phyloP scores from a whole-genome alignment of 1,140 invertebrate genomes.

The Caenorhabditis inopinata region DNA sequence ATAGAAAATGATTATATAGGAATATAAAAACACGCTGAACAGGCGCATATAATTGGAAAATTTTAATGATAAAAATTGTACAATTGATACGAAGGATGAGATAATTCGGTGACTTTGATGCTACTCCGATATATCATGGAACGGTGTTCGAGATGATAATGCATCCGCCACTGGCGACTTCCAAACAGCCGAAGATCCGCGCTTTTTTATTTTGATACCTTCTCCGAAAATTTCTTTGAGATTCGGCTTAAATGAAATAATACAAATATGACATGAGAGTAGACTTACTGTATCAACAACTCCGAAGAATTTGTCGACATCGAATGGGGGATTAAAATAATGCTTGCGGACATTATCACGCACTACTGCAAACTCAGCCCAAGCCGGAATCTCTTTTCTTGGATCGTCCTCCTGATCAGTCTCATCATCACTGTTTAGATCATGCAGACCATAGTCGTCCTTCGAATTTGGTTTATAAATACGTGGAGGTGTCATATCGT shows the following conservation, averaged over 20 bases:
- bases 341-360: no score
- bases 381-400: not conserved
- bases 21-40: no score
- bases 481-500: not conserved
- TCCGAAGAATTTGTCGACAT: no score
- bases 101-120: no score
- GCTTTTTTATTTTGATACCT: not conserved
- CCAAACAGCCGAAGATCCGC: not conserved
- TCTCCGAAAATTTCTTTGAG: not conserved
- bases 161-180: not conserved
- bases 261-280: not conserved
- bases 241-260: conserved; percentile 5
- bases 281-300: no score
- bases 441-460: not conserved
- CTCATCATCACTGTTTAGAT: not conserved
- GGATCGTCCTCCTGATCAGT: conserved; percentile 2
- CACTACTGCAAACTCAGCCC: not conserved
- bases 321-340: no score
- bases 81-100: no score
- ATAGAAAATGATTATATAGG: no score
- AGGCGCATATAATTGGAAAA: no score
- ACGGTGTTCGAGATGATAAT: no score
- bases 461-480: not conserved
- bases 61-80: no score
- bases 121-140: no score